A percentile compares a stretch with the other conserved stretches of the same genome.
Evolutionary conservation across 2,113 vertebrate genomes (phyloP).

Genomic region (Struthio camelus): DNA sequence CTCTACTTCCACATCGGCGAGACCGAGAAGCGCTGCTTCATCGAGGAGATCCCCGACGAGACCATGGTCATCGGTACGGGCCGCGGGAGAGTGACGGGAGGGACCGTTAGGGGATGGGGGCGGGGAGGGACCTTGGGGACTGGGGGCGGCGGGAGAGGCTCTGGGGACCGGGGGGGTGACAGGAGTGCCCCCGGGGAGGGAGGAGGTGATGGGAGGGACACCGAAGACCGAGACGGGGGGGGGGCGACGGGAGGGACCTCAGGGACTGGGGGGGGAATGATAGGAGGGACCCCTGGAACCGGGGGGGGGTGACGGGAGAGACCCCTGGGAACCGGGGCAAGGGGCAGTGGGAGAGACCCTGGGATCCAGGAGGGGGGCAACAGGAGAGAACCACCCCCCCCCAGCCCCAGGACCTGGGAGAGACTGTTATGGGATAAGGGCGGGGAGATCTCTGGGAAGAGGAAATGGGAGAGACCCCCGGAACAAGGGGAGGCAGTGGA

Average conservation of each 20-base stretch:
- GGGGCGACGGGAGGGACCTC: not conserved
- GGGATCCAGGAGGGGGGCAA: not conserved
- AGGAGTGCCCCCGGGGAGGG: not conserved
- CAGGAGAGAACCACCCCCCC: too few species aligned
- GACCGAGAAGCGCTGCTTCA: slow-evolving; percentile 94
- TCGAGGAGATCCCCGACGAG: slow-evolving; percentile 93
- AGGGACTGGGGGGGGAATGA: not conserved
- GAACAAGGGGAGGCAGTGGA: too few species aligned
- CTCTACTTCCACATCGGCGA: slow-evolving; percentile 94
- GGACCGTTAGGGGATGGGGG: too few species aligned
- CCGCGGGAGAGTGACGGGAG: not conserved
- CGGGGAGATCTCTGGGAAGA: too few species aligned
- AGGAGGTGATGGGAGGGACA: not conserved
- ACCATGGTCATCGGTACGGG: slow-evolving; percentile 93
- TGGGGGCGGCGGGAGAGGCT: not conserved
- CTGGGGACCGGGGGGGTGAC: too few species aligned
- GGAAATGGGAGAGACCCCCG: not conserved
- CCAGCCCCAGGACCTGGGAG: too few species aligned
- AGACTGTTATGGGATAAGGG: too few species aligned
- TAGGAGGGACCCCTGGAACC: not conserved
- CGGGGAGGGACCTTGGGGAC: not conserved
- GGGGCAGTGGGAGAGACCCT: too few species aligned
- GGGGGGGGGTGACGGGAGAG: not conserved
- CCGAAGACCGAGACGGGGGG: not conserved
- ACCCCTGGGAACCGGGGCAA: not conserved